Evolutionary conservation across 23 tunicate genomes (phyloP), one percentile per base, ranked within the genome.

Genomic region (Ciona savignyi): DNA sequence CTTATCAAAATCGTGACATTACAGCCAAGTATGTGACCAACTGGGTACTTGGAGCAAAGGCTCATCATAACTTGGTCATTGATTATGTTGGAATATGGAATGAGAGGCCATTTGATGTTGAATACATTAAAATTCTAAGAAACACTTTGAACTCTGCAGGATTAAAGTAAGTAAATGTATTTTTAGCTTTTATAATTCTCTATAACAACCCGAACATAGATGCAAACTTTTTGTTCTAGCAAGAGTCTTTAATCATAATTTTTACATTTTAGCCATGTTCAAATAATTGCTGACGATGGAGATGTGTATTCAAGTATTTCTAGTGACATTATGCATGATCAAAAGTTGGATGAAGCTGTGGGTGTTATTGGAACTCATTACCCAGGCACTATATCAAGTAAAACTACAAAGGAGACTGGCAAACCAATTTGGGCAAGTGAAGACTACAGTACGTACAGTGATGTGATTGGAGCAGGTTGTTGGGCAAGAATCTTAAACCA

Each of bases 31-130:
- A 85, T 34, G 72, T 91, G 20, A 82, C 72, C 22, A 79, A 83
- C 29, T 91, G 97, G 97, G 75, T 91, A 28, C 68, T 62, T 31
- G 97, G 97, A 49, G 89, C 89, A 3, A 84, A 80, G 61, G 34
- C 65, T 11, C 74, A 80, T 51, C 89, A 84, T 62, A 74, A 75
- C 31, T 51, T 91, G 60, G 66, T 67, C 3, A 84, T 91, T 66
- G 81, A 91, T 42, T 91, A 80, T 74, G 83, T 91, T 64, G 97
- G 97, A 9, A 84, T 91, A 26, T 91, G 97, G 97, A 91, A 91
- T 80, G 97, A 91, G 77, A 80, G 91, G 64, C 97, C 97, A 2
- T 91, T 78, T 76, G 80, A 85, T 77, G 80, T 75, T 4, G 80
- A 51, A 64, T 91, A 91, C 60, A 91, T 91, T 0, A 91, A 91